Base-by-base conservation (phyloP, 2,888 invertebrate genomes). In the Diabrotica balteata region DNA sequence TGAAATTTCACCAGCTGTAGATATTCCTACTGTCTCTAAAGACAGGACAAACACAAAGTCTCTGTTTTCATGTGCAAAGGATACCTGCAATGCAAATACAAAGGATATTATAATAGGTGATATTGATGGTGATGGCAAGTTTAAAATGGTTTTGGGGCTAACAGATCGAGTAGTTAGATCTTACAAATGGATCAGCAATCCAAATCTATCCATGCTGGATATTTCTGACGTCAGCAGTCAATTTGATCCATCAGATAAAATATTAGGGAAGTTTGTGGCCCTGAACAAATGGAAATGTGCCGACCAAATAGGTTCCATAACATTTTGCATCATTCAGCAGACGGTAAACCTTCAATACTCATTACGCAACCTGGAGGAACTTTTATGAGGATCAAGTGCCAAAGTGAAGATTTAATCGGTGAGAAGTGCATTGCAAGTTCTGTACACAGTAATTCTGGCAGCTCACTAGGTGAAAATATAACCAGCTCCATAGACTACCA, bases 291-390 rank as follows among this genome's bases (percentile, higher is more conserved):
- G 92, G 91, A 91, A 92, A 82, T 89, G 91, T 76, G 90, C 90
- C 50, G 90, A 90, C 81, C 91, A 89, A 80, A 88, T 89, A 65
- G 88, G 88, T 17, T 86, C 87, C 1, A 86, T 88, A 32, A 86
- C 87, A 5, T 77, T n/a, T n/a, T 87, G 67, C 87, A 90, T 82
- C 86, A 87, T 70, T 84, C 85, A 66, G 78, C 80, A 8, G 88
- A 89, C 73, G 88, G 88, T 6, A 85, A 83, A 32, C 87, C 88
- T 0, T 87, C 88, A 61, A 82, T 93, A 51, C 80, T 92, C 68
- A 90, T 91, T 47, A 89, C 91, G 17, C 92, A 92, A 81, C 91
- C 91, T 6, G 92, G 92, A 7, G 91, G 91, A 6, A 90, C 90
- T 7, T 90, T 90, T 74, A 90, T 91, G 86, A 85, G 88, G 70